Evolutionary conservation across 2,888 invertebrate species (phyloP), one percentile per base, ranked within the genome.

Genomic region (Phymatocera aterrima): DNA sequence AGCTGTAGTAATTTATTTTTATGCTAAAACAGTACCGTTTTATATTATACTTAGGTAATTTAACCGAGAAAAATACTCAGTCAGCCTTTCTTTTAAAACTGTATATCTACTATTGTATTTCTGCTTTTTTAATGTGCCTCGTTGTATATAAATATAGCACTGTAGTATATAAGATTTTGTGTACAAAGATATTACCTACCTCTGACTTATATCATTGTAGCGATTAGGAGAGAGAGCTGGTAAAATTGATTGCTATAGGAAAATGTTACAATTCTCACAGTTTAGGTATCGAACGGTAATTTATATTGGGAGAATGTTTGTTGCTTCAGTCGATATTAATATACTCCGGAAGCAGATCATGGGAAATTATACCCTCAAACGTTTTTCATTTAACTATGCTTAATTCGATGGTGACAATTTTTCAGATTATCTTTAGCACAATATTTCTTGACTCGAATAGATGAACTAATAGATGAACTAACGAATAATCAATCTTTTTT

Each of bases 1-100:
- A 8, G 8, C 18, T 54, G 18, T 21, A n/a, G 18, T 18, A 28
- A 46, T 46, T 46, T 46, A 68, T 46, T 68, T 46, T 68, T 68
- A 68, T 24, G 68, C 24, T n/a, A 46, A 68, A n/a, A 68, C 46
- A 28, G 2, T 5, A 24, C 12, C 28, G 46, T 28, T 68, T 68
- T 46, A 68, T 46, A 28, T 68, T 28, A n/a, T 68, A 40, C 65
- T 21, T n/a, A n/a, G n/a, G n/a, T n/a, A n/a, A n/a, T n/a, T n/a
- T n/a, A n/a, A n/a, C 2, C 46, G 24, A 4, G 43, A 46, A 28
- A 28, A 24, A 46, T n/a, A 24, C 18, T 37, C 18, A 34, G 37
- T 68, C 24, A 24, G 24, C 21, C 10, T 12, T 68, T 68, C 8
- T 68, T 68, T 24, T 24, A 24, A 43, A 68, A 68, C 15, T 46